Base-by-base conservation (phyloP, 1,140 invertebrate genomes). In the Danaus melanippus region DNA sequence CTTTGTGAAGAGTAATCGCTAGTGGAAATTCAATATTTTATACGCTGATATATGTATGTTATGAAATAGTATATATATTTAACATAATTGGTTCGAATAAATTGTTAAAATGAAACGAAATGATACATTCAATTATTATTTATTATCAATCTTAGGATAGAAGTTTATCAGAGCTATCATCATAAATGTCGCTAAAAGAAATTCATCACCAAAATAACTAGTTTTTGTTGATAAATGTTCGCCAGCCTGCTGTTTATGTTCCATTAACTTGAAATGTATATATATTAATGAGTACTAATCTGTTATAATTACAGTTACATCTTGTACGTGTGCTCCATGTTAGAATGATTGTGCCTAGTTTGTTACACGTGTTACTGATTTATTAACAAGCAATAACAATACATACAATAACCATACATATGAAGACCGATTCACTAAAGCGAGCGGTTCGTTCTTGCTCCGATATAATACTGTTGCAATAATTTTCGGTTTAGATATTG, bases 261-360 rank as follows among this genome's bases (percentile, higher is more conserved):
- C 77, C 74, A 80, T 85, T 82, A 84, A 78, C 63, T 72, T 76
- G 74, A 80, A 78, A 77, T 81, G 83, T 69, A 72, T 74, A 80
- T 65, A 81, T 75, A 83, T 79, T 82, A 84, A 82, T 83, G 74
- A 79, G 71, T 78, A 75, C 79, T 82, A 60, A 55, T 54, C 64
- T 64, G 66, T 75, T 75, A 76, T 68, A 73, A 76, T 76, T 69
- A 73, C 64, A 67, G 67, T 66, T 69, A 62, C 66, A 61, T 69
- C 63, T 65, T 56, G 62, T 62, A 67, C 63, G 65, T 67, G 58
- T 10, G 56, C 53, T 41, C 42, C 21, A 32, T 32, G 39, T 51
- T 48, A 42, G 12, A 42, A 49, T 53, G 17, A 53, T 54, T 59
- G 44, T 12, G 44, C 52, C 50, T 45, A 53, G 21, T 58, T 58